phyloP scores from a whole-genome alignment of 2,113 vertebrate species.

The Entelurus aequoreus region DNA sequence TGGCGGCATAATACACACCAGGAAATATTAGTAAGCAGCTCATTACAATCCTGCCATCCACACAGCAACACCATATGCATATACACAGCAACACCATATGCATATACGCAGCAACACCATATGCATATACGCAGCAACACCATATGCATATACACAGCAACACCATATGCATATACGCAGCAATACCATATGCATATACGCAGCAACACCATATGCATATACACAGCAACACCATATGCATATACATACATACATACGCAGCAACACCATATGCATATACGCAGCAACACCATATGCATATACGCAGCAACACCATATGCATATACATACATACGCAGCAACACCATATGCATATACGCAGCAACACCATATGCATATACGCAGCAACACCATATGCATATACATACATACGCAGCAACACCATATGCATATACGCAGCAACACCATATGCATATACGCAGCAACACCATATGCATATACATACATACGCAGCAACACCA shows the following conservation, averaged over 20 bases:
- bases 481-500: conserved; percentile 55
- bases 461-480: conserved; percentile 60
- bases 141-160: conserved; percentile 53
- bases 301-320: conserved; percentile 57
- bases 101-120: too few species aligned
- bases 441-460: conserved; percentile 61
- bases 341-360: conserved; percentile 61
- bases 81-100: too few species aligned
- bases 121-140: too few species aligned
- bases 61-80: conserved; percentile 46
- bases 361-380: conserved; percentile 60
- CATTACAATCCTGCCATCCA: conserved; percentile 49
- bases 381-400: conserved; percentile 57
- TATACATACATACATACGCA: too few species aligned
- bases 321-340: too few species aligned
- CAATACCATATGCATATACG: too few species aligned
- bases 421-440: conserved; percentile 56
- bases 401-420: too few species aligned
- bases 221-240: conserved; percentile 54
- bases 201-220: conserved; percentile 57
- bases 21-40: conserved; percentile 68
- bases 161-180: too few species aligned
- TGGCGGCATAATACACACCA: conserved; percentile 39
- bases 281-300: conserved; percentile 57
- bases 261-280: conserved; percentile 60